A percentile compares a stretch with the other conserved stretches of the same genome.
Conservation (phyloP, 2,888 invertebrate genomes). For the Andrena bucephala region DNA sequence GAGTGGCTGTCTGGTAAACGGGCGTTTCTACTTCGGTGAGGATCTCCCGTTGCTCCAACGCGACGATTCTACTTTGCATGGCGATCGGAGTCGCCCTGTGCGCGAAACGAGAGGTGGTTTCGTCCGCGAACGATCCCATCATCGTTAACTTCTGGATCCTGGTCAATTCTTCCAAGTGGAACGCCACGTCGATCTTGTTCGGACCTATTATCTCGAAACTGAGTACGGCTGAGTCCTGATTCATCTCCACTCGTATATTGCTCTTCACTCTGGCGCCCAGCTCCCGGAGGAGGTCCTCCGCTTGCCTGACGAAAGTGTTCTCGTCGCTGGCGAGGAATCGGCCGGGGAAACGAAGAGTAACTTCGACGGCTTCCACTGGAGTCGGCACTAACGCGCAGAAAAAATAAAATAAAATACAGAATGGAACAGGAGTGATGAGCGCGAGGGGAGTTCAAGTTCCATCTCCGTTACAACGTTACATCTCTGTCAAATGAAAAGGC, state of each 20-base stretch:
- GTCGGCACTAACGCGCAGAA: conserved; percentile 87
- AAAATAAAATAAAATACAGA: neutral
- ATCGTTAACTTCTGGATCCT: conserved; percentile 86
- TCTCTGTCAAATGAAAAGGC: too few relatives aligned
- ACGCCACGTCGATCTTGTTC: conserved; percentile 92
- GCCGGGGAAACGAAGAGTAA: conserved; percentile 90
- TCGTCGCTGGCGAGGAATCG: conserved; percentile 85
- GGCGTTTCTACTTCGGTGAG: conserved; percentile 89
- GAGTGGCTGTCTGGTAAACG: conserved; percentile 90
- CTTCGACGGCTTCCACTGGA: conserved; percentile 91
- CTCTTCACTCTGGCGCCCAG: conserved; percentile 82
- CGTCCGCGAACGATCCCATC: conserved; percentile 87
- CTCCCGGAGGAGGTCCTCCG: conserved; percentile 79
- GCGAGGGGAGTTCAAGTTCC: too few relatives aligned
- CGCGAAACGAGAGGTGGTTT: conserved; percentile 88
- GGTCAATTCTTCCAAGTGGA: conserved; percentile 92
- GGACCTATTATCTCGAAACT: conserved; percentile 88
- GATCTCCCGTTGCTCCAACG: conserved; percentile 89
- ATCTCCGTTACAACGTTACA: too few relatives aligned
- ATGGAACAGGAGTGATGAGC: too few relatives aligned
- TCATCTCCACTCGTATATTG: conserved; percentile 77
- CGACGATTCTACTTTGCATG: conserved; percentile 84
- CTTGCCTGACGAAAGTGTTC: conserved; percentile 75
- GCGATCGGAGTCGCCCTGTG: conserved; percentile 86
- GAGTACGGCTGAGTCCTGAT: conserved; percentile 80